Evolutionary conservation across 2,113 vertebrate genomes (phyloP).

Genomic region (Ceyx melanurus): DNA sequence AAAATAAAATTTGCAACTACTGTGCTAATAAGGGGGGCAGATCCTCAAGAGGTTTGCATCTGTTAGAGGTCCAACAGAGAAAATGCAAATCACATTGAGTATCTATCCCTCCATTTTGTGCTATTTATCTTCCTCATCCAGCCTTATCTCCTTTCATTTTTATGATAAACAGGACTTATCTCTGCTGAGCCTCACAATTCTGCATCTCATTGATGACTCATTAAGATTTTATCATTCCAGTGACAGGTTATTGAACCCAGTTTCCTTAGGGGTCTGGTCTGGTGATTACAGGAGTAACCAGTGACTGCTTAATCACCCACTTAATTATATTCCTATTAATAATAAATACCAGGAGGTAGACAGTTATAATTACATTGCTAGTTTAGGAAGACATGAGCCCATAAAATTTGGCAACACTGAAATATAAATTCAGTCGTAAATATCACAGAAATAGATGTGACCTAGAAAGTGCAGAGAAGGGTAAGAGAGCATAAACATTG

Average conservation of each 20-base stretch:
- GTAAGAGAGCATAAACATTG: background rate
- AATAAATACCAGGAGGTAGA: slow-evolving; percentile 67
- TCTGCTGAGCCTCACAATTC: slow-evolving; percentile 24
- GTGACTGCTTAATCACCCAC: slow-evolving; percentile 64
- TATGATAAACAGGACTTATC: slow-evolving; percentile 51
- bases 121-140: background rate
- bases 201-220: slow-evolving; percentile 31
- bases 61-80: background rate
- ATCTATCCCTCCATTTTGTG: background rate
- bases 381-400: slow-evolving; percentile 48
- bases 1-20: background rate
- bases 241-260: slow-evolving; percentile 64
- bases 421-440: slow-evolving; percentile 46
- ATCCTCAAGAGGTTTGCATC: background rate
- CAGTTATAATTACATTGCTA: slow-evolving; percentile 60
- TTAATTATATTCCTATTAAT: slow-evolving; percentile 75
- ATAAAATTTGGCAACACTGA: slow-evolving; percentile 15
- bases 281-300: slow-evolving; percentile 63
- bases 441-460: background rate
- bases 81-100: background rate
- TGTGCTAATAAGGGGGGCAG: background rate
- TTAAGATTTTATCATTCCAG: slow-evolving; percentile 69
- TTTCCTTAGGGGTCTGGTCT: slow-evolving; percentile 49
- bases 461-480: slow-evolving; percentile 3
- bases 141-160: slow-evolving; percentile 3